A percentile compares a stretch with the other conserved stretches of the same genome.
These are phyloP conservation scores for Salarias fasciatus DNA, from an alignment of 2,797 vertebrate species.

Conservation along the genomic window DNA sequence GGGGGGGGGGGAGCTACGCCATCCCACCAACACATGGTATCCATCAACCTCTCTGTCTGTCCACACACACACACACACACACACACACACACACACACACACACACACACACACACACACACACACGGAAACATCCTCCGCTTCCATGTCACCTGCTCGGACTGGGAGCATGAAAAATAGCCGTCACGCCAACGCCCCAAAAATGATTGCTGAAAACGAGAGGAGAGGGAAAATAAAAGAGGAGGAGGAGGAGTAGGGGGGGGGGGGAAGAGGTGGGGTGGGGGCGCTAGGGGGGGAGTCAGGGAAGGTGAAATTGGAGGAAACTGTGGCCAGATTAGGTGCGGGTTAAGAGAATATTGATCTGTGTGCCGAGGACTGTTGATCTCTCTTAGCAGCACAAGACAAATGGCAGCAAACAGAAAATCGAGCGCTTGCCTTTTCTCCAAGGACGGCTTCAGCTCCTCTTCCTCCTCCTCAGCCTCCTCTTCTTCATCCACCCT, in stretches of 20 bases:
- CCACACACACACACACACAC: conserved; percentile 10
- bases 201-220: conserved; percentile 84
- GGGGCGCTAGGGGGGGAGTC: conserved; percentile 55
- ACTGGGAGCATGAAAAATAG: conserved; percentile 94
- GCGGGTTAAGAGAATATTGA: conserved; percentile 99
- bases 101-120: conserved; percentile 18
- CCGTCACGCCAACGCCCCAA: conserved; percentile 81
- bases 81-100: not conserved
- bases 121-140: conserved; percentile 87
- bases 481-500: conserved; percentile 2
- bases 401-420: conserved; percentile 97
- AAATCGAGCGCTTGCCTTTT: conserved; percentile 85
- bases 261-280: too few species aligned
- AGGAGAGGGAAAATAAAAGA: conserved; percentile 74
- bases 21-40: conserved; percentile 88
- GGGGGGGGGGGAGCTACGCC: conserved; percentile 80
- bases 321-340: conserved; percentile 93
- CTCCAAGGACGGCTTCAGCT: conserved; percentile 89
- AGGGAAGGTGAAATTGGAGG: conserved; percentile 91
- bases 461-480: conserved; percentile 47
- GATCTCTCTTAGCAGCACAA: conserved; percentile 95
- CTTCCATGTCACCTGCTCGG: conserved; percentile 91
- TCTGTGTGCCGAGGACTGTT: conserved; percentile 98
- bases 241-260: conserved; percentile 66
- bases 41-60: conserved; percentile 83